Conservation (phyloP, 2,797 vertebrate genomes). For the Danio choprae region DNA sequence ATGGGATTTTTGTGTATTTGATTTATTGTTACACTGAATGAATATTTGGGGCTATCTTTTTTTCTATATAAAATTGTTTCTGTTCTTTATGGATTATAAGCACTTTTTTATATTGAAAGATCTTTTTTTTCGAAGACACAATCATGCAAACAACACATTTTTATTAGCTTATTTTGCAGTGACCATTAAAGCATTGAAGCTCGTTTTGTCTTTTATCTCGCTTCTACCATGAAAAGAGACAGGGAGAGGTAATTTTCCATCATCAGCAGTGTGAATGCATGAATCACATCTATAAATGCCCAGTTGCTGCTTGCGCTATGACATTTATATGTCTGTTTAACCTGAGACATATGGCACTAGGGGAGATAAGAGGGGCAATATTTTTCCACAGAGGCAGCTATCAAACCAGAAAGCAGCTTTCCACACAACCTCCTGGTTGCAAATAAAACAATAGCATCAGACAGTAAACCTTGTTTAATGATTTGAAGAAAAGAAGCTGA, state of each 20-base stretch:
- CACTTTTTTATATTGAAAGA: not conserved
- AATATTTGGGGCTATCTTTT: too few relatives aligned
- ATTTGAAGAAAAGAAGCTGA: conserved; percentile 41
- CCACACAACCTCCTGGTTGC: conserved; percentile 44
- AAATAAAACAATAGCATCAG: conserved; percentile 50
- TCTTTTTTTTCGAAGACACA: not conserved
- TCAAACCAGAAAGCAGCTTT: conserved; percentile 40
- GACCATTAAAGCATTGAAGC: not conserved
- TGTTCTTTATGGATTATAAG: not conserved
- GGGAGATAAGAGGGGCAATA: conserved; percentile 67
- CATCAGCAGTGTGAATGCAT: conserved; percentile 70
- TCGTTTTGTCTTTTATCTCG: not conserved
- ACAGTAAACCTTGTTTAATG: conserved; percentile 17
- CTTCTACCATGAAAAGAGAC: not conserved
- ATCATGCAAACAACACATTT: not conserved
- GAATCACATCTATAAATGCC: conserved; percentile 66
- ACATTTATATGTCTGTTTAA: conserved; percentile 58
- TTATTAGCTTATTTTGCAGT: not conserved
- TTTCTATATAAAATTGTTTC: not conserved
- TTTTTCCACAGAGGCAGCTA: conserved; percentile 61
- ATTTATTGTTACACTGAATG: too few relatives aligned
- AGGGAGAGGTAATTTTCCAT: conserved; percentile 52
- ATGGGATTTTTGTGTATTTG: too few relatives aligned
- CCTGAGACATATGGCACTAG: conserved; percentile 64
- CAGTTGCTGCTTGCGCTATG: conserved; percentile 68